Base-by-base conservation (phyloP, 1,140 invertebrate species). In the Lordiphosa clarofinis region DNA sequence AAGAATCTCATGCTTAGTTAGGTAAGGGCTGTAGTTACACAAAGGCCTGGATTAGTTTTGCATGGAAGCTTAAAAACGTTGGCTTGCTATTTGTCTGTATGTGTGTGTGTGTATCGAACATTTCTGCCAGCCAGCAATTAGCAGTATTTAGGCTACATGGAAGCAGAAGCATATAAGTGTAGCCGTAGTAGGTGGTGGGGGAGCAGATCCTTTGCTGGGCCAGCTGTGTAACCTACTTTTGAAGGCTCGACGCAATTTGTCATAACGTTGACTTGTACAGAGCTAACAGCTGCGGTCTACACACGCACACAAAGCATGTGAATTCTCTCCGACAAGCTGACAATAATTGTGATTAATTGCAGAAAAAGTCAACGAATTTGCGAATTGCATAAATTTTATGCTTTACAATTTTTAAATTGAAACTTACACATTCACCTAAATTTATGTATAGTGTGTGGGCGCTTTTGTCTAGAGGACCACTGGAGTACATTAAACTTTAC, bases 321-420 rank as follows among this genome's bases (percentile, higher is more conserved):
- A 33, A 47, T 21, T 12, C 35, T 10, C 9, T 15, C 39, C 36
- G 42, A 24, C 50, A 50, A 37, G 11, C 53, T 68, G 73, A 63
- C 71, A 68, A 75, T 81, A 75, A 82, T 75, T 72, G 76, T 82
- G 67, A 81, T 81, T 72, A 81, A 81, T 82, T 58, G 50, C 44
- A 44, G 38, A 44, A 48, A 55, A 36, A 56, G 63, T 68, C 39
- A 58, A 64, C 64, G 39, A 31, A 47, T 68, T 68, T 68, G 40
- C 43, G 42, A 40, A 38, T 33, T 53, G 48, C 54, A 19, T 31
- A 52, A 65, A 50, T 39, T 56, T 37, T 56, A 50, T 56, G 49
- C 19, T 56, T 39, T 28, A 44, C 52, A 58, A 65, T 5, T 24
- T 24, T 24, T 24, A 24, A 24, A 24, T 24, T 24, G 21, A 24